A percentile compares a stretch with the other conserved stretches of the same genome.
Evolutionary conservation across 2,888 invertebrate species (phyloP).

Genomic region (Congeria kusceri): DNA sequence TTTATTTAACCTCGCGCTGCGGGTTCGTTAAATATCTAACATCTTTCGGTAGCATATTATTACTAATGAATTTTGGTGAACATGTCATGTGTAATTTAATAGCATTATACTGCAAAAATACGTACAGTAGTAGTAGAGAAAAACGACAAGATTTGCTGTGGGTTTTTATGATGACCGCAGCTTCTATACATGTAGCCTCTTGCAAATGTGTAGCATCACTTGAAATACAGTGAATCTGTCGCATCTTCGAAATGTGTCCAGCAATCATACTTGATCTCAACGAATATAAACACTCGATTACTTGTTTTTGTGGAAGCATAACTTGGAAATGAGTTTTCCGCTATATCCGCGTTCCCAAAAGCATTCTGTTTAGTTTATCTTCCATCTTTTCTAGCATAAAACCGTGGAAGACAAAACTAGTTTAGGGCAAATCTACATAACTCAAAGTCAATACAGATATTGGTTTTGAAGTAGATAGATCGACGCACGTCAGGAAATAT

Average conservation of each 20-base stretch:
- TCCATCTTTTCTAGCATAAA: constrained; percentile 49
- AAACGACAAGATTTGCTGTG: too few species aligned
- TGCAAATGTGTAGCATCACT: too few species aligned
- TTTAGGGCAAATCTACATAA: constrained; percentile 64
- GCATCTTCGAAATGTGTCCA: constrained; percentile 7
- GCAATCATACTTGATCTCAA: constrained; percentile 58
- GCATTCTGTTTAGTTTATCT: constrained; percentile 65
- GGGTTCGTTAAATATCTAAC: too few species aligned
- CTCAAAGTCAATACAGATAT: constrained; percentile 65
- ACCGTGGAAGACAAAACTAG: constrained; percentile 61
- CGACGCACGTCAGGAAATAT: constrained; percentile 58
- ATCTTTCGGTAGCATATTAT: too few species aligned
- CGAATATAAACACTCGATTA: constrained; percentile 62
- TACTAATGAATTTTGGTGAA: too few species aligned
- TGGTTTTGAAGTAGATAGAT: constrained; percentile 66
- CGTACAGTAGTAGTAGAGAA: too few species aligned
- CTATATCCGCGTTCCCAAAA: constrained; percentile 53
- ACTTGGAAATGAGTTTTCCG: constrained; percentile 64
- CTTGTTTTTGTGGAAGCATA: constrained; percentile 60
- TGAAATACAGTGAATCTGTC: too few species aligned
- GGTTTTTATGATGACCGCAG: too few species aligned
- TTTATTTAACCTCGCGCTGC: too few species aligned
- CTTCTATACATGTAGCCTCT: too few species aligned
- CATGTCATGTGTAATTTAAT: too few species aligned
- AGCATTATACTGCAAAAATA: too few species aligned